Conservation (phyloP, 2,888 invertebrate species). For the Caprella mutica region DNA sequence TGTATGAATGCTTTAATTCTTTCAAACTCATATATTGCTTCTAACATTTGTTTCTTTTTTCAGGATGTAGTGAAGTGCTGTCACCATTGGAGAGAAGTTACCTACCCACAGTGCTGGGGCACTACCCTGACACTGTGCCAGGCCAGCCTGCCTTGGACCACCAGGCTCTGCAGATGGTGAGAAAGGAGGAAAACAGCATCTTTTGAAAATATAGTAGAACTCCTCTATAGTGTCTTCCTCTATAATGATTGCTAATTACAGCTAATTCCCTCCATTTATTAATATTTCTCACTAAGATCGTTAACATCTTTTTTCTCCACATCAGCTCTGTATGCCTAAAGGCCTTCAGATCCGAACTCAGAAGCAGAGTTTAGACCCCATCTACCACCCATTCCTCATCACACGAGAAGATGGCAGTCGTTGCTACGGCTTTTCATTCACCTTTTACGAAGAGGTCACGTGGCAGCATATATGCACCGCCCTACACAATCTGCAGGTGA, state of each 20-base stretch:
- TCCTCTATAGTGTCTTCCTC: background rate
- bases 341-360: constrained; percentile 91
- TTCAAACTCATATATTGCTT: too few relatives aligned
- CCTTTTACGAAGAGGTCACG: constrained; percentile 91
- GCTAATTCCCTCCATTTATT: constrained; percentile 1
- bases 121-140: constrained; percentile 79
- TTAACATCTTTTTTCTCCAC: constrained; percentile 35
- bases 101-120: constrained; percentile 82
- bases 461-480: constrained; percentile 86
- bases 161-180: constrained; percentile 93
- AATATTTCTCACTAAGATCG: background rate
- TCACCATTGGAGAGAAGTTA: constrained; percentile 86
- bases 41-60: background rate
- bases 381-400: constrained; percentile 92
- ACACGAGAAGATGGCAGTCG: constrained; percentile 92
- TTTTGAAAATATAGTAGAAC: background rate
- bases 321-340: constrained; percentile 83
- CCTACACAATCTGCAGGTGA: constrained; percentile 83
- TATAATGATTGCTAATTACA: constrained; percentile 12
- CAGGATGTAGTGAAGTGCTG: constrained; percentile 20
- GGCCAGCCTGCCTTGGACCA: constrained; percentile 72
- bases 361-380: constrained; percentile 70
- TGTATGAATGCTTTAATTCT: background rate
- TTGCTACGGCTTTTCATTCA: constrained; percentile 84
- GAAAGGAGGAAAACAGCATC: background rate